These are phyloP conservation scores for Schizothorax lantsangensis DNA, from an alignment of 2,797 vertebrate genomes.

Conservation along the genomic window DNA sequence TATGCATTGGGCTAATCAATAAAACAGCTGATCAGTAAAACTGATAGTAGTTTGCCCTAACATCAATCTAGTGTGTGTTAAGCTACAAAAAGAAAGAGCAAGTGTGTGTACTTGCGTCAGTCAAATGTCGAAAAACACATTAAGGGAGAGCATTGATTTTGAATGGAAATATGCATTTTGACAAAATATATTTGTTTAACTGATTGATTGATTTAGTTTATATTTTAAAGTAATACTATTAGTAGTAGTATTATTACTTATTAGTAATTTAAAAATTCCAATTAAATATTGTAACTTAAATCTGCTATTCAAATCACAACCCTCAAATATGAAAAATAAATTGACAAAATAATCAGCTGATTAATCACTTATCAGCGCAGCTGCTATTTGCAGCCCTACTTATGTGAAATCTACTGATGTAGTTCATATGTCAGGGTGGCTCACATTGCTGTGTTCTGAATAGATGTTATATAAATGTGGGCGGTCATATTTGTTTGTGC, in stretches of 20 bases:
- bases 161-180: not conserved
- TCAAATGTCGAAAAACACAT: not conserved
- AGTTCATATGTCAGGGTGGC: not conserved
- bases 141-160: not conserved
- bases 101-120: not conserved
- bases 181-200: not conserved
- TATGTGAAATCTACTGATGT: not conserved
- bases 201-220: not conserved
- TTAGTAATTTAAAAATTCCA: not conserved
- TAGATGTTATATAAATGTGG: slow-evolving; percentile 17
- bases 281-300: not conserved
- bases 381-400: not conserved
- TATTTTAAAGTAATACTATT: not conserved
- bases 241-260: not conserved
- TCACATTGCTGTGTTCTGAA: not conserved
- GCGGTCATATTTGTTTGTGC: not conserved
- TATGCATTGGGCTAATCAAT: not conserved
- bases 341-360: not conserved
- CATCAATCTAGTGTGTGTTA: not conserved
- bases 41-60: not conserved
- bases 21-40: not conserved
- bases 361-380: not conserved
- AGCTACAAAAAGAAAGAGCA: not conserved
- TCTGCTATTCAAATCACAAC: not conserved
- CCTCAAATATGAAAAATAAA: not conserved